phyloP scores from a whole-genome alignment of 2,888 invertebrate genomes.

The Xestia ashworthii region DNA sequence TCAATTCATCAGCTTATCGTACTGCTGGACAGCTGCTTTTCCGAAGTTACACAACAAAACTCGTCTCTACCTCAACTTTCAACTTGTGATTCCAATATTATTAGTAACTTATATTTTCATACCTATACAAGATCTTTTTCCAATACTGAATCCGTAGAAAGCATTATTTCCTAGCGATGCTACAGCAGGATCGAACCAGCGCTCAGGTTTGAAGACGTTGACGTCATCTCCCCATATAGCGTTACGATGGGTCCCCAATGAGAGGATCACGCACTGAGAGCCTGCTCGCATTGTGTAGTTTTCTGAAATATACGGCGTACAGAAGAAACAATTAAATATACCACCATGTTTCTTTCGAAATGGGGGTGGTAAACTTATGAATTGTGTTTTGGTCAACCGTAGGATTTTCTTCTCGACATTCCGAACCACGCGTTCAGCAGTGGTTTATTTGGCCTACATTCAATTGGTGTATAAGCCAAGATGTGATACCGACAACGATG shows the following conservation, averaged over 20 bases:
- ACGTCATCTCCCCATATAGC: conserved; percentile 67
- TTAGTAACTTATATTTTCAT: neutral
- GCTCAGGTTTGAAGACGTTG: conserved; percentile 69
- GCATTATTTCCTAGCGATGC: conserved; percentile 58
- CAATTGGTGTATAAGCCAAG: neutral
- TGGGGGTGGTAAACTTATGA: neutral
- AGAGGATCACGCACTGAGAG: conserved; percentile 52
- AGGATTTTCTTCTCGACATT: neutral
- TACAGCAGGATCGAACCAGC: conserved; percentile 69
- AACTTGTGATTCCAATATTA: neutral
- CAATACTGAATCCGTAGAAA: conserved; percentile 64
- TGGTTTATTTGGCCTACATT: neutral
- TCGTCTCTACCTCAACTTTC: neutral
- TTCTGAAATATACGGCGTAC: conserved; percentile 31
- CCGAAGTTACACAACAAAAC: neutral
- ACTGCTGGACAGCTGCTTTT: neutral
- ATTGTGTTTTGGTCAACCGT: neutral
- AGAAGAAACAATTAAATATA: neutral
- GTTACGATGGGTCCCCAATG: conserved; percentile 54
- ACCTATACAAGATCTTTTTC: conserved; percentile 69
- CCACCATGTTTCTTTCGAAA: neutral
- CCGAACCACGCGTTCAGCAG: neutral
- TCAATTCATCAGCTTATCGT: neutral
- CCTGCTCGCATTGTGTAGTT: conserved; percentile 56
- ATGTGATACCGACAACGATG: too few species aligned